Conservation (phyloP, 2,113 vertebrate species). For the Oreochromis aureus region DNA sequence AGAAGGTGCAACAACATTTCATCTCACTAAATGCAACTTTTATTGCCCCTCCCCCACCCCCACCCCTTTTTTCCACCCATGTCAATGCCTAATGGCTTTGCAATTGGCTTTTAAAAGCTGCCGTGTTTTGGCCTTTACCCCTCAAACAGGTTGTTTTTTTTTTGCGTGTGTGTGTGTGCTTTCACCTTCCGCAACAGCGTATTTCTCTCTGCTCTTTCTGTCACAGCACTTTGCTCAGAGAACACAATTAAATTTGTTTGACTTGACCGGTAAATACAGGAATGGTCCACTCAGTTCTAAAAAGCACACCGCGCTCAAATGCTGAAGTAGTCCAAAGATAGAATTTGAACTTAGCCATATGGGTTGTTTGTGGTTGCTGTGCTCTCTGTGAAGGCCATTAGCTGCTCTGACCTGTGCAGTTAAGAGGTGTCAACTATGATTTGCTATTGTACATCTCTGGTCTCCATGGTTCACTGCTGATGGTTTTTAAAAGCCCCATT, state of each 20-base stretch:
- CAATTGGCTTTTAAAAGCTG: conserved; percentile 62
- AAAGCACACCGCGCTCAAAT: background rate
- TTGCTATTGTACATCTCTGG: conserved; percentile 45
- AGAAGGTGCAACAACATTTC: conserved; percentile 44
- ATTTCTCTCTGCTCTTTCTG: conserved; percentile 21
- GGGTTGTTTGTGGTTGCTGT: conserved; percentile 37
- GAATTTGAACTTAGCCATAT: conserved; percentile 18
- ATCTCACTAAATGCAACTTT: conserved; percentile 50
- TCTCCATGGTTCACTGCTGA: conserved; percentile 47
- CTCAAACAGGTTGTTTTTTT: background rate
- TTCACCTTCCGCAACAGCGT: background rate
- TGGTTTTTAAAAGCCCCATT: conserved; percentile 54
- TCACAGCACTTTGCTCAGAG: conserved; percentile 33
- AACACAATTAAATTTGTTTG: conserved; percentile 55
- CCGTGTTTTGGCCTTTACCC: conserved; percentile 19
- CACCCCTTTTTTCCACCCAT: conserved; percentile 3
- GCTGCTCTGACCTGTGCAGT: conserved; percentile 47
- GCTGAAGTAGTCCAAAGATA: conserved; percentile 16
- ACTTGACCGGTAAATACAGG: conserved; percentile 43
- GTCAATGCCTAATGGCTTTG: conserved; percentile 52
- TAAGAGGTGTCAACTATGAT: conserved; percentile 47
- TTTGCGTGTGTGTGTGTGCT: too few species aligned
- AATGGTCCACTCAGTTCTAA: conserved; percentile 14
- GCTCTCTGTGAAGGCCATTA: conserved; percentile 57
- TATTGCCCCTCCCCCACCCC: background rate